Conservation (phyloP, 2,888 invertebrate species). For the Spilosoma lubricipeda region DNA sequence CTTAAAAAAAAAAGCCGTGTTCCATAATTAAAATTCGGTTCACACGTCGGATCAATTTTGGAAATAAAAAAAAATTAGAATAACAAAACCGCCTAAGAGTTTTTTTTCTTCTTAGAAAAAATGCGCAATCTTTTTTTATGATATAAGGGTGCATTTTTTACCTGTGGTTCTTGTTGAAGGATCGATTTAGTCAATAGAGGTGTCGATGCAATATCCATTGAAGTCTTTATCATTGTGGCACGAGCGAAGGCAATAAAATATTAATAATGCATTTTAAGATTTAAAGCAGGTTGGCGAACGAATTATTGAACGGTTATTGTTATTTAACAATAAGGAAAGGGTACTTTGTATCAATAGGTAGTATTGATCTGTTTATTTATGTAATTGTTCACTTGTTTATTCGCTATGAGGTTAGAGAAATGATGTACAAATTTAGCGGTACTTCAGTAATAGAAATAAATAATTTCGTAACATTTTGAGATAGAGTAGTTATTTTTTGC, state of each 20-base stretch:
- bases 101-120: constrained; percentile 45
- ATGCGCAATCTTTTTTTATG: constrained; percentile 41
- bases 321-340: not conserved
- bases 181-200: constrained; percentile 58
- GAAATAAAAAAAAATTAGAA: constrained; percentile 46
- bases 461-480: not conserved
- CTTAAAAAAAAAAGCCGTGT: constrained; percentile 43
- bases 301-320: not conserved
- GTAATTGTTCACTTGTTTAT: not conserved
- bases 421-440: not conserved
- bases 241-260: constrained; percentile 49
- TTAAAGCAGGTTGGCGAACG: not conserved
- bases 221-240: constrained; percentile 46
- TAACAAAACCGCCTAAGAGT: constrained; percentile 56
- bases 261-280: constrained; percentile 29
- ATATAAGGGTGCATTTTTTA: constrained; percentile 39
- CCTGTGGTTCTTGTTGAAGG: constrained; percentile 41
- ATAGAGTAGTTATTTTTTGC: not conserved
- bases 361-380: not conserved
- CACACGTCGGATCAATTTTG: constrained; percentile 61
- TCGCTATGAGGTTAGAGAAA: not conserved
- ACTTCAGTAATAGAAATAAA: not conserved
- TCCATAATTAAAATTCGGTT: constrained; percentile 61
- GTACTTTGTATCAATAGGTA: not conserved
- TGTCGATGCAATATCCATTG: constrained; percentile 47